Base-by-base conservation (phyloP, 64 coral and sea anemone genomes). In the Trachythela sp. region DNA sequence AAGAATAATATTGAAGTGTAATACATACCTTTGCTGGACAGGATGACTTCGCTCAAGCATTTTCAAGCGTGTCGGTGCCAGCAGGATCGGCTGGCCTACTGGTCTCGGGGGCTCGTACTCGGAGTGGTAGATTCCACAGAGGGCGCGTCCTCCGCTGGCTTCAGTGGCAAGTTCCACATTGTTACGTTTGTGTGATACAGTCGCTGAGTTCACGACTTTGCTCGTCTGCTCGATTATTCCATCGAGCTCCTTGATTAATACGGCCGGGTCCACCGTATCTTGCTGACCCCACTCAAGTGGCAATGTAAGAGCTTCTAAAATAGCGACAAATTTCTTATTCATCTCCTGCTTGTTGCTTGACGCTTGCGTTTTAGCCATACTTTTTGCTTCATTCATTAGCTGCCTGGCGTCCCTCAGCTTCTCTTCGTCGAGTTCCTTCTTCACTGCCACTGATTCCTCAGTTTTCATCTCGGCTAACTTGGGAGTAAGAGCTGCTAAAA, bases 121-220 rank as follows among this genome's bases (percentile, higher is more conserved):
- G 37, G 84, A 86, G 43, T 86, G 9, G 56, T 86, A 86, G 24
- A 86, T 50, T 34, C 40, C 84, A 86, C 45, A 29, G 56, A 86
- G 48, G 26, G 45, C 45, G 6, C 48, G 48, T 32, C 84, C 84
- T 18, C 26, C 43, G 45, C 84, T 86, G 84, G 29, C 43, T n/a
- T 15, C 36, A 48, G 45, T 56, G n/a, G 56, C 22, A n/a, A 86
- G 48, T 31, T 86, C 84, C 43, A 86, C n/a, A 2, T 48, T 24
- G 56, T 10, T 86, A 45, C 4, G 4, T 86, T 86, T 86, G 84
- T 52, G 36, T 36, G 84, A 33, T 4, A 45, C 4, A 0, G 7
- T 36, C 18, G 84, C 32, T 24, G 32, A 37, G 2, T 84, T 34
- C 2, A 54, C 39, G 10, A 24, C 15, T 11, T 48, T 1, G 84